Conservation (phyloP, 2,797 vertebrate genomes). For the Galaxias olidus region DNA sequence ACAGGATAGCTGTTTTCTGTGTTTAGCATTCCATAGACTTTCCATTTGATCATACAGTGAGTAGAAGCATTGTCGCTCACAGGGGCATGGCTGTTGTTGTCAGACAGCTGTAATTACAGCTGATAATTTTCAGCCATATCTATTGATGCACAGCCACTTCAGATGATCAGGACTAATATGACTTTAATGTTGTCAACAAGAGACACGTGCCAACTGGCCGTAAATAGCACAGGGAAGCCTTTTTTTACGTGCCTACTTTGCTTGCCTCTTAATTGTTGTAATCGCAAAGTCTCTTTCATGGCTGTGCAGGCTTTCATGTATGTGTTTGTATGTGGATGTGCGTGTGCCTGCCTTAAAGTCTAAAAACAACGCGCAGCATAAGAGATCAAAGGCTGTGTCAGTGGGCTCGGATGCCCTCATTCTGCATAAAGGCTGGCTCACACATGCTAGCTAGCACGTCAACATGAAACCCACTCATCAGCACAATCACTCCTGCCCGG, state of each 20-base stretch:
- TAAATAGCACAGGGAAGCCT: constrained; percentile 35
- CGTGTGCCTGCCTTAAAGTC: constrained; percentile 20
- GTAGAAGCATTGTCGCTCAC: constrained; percentile 9
- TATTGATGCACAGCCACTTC: constrained; percentile 29
- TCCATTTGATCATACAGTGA: neutral
- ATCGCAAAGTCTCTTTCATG: constrained; percentile 61
- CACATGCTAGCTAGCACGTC: neutral
- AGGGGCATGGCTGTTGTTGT: constrained; percentile 18
- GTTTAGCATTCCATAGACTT: neutral
- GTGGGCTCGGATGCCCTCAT: neutral
- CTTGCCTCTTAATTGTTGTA: constrained; percentile 56
- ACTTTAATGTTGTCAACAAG: constrained; percentile 38
- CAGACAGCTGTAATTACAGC: constrained; percentile 1
- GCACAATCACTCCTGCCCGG: neutral
- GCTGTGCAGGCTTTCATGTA: constrained; percentile 19
- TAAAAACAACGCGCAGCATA: constrained; percentile 33
- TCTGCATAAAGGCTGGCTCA: neutral
- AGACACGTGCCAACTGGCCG: constrained; percentile 24
- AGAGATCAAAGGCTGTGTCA: neutral
- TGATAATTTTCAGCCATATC: constrained; percentile 39
- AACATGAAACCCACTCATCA: constrained; percentile 6
- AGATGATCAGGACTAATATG: constrained; percentile 46
- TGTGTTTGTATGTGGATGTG: too few relatives aligned
- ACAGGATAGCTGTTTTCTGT: neutral
- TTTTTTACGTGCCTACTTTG: constrained; percentile 35